Conservation (phyloP, 2,797 vertebrate species). For the Thunnus albacares region DNA sequence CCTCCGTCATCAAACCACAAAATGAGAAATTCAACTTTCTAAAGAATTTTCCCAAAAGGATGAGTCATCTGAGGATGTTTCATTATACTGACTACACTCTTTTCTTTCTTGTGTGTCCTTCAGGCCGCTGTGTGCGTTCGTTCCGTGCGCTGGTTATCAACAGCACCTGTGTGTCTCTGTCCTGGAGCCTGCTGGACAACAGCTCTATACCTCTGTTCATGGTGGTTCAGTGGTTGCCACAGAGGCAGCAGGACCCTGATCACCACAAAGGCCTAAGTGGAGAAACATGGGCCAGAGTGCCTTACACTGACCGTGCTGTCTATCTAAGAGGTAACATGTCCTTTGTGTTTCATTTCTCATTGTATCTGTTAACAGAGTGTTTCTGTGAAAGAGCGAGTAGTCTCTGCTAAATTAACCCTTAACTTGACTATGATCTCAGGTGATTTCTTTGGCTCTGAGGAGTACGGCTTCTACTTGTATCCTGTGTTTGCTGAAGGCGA, state of each 20-base stretch:
- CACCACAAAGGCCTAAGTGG: conserved; percentile 67
- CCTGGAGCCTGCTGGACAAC: conserved; percentile 87
- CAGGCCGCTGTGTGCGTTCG: conserved; percentile 84
- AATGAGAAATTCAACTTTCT: no score
- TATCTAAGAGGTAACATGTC: conserved; percentile 73
- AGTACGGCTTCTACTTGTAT: conserved; percentile 90
- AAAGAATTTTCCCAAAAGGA: no score
- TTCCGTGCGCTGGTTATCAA: conserved; percentile 87
- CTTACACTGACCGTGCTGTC: conserved; percentile 69
- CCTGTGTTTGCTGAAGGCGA: conserved; percentile 92
- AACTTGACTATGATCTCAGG: conserved; percentile 78
- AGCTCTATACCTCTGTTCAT: conserved; percentile 81
- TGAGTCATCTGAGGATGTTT: no score
- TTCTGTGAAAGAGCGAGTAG: not conserved
- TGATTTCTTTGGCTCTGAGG: conserved; percentile 89
- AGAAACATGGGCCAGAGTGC: conserved; percentile 88
- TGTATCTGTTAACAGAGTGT: not conserved
- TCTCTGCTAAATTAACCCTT: not conserved
- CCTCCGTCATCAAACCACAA: no score
- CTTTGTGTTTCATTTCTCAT: not conserved
- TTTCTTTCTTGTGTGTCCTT: conserved; percentile 22
- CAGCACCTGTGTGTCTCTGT: conserved; percentile 89
- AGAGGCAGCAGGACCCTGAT: conserved; percentile 64
- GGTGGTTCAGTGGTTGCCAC: conserved; percentile 90
- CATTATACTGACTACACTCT: not conserved